Conservation (phyloP, 2,888 invertebrate genomes). For the Ophioninae sp. region DNA sequence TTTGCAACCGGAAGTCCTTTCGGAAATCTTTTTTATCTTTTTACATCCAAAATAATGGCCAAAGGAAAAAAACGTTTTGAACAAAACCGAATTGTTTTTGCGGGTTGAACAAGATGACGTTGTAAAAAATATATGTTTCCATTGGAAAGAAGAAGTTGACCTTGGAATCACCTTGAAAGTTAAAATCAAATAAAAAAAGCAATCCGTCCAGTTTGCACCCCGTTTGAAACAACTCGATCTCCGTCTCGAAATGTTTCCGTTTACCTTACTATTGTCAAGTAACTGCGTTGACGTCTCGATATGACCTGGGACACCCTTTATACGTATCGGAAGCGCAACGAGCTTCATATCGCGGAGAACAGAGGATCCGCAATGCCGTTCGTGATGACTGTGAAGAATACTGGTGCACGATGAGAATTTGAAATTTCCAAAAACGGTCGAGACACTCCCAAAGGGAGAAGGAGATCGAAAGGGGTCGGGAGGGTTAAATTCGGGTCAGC, state of each 20-base stretch:
- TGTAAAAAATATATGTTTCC: no score
- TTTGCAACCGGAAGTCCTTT: no score
- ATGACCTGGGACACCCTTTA: neutral
- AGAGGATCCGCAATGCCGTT: conserved; percentile 30
- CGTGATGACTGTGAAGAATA: conserved; percentile 46
- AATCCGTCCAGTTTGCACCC: no score
- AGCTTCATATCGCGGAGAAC: conserved; percentile 37
- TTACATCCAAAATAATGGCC: no score
- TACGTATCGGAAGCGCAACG: conserved; percentile 27
- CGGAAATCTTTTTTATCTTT: no score
- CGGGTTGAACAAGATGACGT: neutral
- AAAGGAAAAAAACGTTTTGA: no score
- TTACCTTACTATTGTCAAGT: neutral
- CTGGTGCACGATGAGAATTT: conserved; percentile 53
- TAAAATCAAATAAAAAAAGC: no score
- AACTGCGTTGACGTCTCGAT: neutral
- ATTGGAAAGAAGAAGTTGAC: no score
- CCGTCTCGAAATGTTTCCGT: no score
- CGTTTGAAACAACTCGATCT: no score
- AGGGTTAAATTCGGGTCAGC: conserved; percentile 72
- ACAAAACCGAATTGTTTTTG: no score
- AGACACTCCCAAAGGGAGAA: conserved; percentile 25
- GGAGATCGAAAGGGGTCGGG: conserved; percentile 13
- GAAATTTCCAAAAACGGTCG: conserved; percentile 46
- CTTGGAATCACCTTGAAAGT: neutral